Percentiles rank a stretch among this genome's conserved stretches.
Conservation (phyloP, 2,888 invertebrate species). For the Coelogynopora nodosa region DNA sequence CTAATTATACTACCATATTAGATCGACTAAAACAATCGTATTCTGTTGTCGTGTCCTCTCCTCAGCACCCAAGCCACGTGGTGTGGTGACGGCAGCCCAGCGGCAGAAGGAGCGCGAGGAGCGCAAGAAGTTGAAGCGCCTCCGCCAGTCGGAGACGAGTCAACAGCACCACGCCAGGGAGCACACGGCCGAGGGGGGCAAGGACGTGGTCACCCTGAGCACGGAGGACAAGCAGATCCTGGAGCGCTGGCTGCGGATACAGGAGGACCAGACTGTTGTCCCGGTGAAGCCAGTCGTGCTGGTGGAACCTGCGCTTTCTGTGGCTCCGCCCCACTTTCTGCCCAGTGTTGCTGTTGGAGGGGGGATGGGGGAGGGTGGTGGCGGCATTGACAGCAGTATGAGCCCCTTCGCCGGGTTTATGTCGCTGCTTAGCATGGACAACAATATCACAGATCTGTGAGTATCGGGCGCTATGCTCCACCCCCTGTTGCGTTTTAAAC, state of each 20-base stretch:
- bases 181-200: not conserved
- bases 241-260: not conserved
- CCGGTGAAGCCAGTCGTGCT: too few species aligned
- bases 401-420: not conserved
- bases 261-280: not conserved
- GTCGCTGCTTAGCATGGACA: not conserved
- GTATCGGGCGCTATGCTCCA: too few species aligned
- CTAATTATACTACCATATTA: too few species aligned
- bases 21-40: too few species aligned
- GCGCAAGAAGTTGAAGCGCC: not conserved
- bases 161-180: not conserved
- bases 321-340: not conserved
- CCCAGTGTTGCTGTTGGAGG: not conserved
- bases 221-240: not conserved
- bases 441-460: too few species aligned
- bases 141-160: not conserved
- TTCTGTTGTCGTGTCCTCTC: too few species aligned
- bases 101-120: conserved; percentile 34
- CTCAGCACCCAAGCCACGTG: too few species aligned
- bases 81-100: conserved; percentile 37
- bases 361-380: not conserved
- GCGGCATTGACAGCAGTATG: not conserved
- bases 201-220: not conserved
- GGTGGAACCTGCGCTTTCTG: not conserved
- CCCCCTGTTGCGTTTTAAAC: too few species aligned